Percentiles rank a stretch among this genome's conserved stretches.
phyloP scores from a whole-genome alignment of 2,888 invertebrate species.

The Tricholauxania praeusta region DNA sequence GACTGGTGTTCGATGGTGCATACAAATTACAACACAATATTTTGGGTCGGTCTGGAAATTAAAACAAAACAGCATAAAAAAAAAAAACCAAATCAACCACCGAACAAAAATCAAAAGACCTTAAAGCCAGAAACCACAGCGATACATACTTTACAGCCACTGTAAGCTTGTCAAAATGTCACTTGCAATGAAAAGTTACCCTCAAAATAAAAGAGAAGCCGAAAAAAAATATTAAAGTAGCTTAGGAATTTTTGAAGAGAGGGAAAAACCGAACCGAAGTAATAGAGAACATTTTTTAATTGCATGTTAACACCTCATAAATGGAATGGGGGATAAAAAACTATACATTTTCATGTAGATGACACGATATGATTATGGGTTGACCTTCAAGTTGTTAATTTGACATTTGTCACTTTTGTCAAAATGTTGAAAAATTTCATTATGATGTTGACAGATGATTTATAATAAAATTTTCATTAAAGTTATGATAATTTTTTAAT shows the following conservation, averaged over 20 bases:
- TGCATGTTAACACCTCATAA: slow-evolving; percentile 46
- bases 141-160: background rate
- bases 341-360: slow-evolving; percentile 11
- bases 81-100: background rate
- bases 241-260: background rate
- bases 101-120: slow-evolving; percentile 1
- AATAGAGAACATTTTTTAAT: slow-evolving; percentile 35
- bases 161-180: slow-evolving; percentile 9
- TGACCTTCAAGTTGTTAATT: background rate
- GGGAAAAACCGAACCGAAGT: background rate
- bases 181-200: slow-evolving; percentile 10
- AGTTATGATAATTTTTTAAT: too few relatives aligned
- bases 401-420: background rate
- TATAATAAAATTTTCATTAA: too few relatives aligned
- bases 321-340: slow-evolving; percentile 2
- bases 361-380: background rate
- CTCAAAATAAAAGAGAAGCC: background rate
- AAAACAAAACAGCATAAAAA: slow-evolving; percentile 1
- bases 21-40: slow-evolving; percentile 19
- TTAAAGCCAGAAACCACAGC: background rate
- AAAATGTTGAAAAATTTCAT: background rate
- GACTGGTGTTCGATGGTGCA: slow-evolving; percentile 19
- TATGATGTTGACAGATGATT: too few relatives aligned
- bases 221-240: background rate
- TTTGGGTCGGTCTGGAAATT: background rate